Base-by-base conservation (phyloP, 2,113 vertebrate genomes). In the Panthera leo region DNA sequence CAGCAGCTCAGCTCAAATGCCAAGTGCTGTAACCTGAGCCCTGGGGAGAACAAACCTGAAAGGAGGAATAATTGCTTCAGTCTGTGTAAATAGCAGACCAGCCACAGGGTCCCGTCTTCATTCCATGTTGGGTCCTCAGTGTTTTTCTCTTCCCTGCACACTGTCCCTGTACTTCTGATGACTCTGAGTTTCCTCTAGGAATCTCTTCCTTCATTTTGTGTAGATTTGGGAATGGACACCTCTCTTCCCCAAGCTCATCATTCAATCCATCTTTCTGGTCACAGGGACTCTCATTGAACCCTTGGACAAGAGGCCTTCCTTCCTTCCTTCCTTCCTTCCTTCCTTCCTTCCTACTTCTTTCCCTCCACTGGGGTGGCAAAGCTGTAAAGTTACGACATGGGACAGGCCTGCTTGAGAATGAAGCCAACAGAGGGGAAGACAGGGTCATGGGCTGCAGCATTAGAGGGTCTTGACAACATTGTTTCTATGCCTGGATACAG, bases 41-140 rank as follows among this genome's bases (percentile, higher is more conserved):
- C 29, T 3, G 19, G 36, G 45, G 61, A 86, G 53, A 86, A 42
- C 63, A 71, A 53, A 10, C 42, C 53, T 31, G 79, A 55, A 53
- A 27, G 34, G 29, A 14, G 3, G 7, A 65, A 61, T 2, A 7
- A 7, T 27, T 4, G 51, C 53, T 19, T 91, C 15, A 0, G 16
- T 63, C 34, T 23, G 2, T 67, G 19, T 36, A 48, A 42, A 79
- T 5, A 13, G 87, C 76, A 23, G 53, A 85, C 4, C 3, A 1
- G 19, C 0, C 4, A 21, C 1, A 1, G 61, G n/a, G n/a, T 2
- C 21, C 53, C 25, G 5, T 73, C 83, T 61, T 7, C 12, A 11
- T 7, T 31, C 67, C 68, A 13, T 3, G 18, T n/a, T 13, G 27
- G 27, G 18, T 25, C n/a, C 23, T 39, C 36, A 34, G 12, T 21